phyloP scores from a whole-genome alignment of 2,888 invertebrate species.

The Diplazon laetatorius region DNA sequence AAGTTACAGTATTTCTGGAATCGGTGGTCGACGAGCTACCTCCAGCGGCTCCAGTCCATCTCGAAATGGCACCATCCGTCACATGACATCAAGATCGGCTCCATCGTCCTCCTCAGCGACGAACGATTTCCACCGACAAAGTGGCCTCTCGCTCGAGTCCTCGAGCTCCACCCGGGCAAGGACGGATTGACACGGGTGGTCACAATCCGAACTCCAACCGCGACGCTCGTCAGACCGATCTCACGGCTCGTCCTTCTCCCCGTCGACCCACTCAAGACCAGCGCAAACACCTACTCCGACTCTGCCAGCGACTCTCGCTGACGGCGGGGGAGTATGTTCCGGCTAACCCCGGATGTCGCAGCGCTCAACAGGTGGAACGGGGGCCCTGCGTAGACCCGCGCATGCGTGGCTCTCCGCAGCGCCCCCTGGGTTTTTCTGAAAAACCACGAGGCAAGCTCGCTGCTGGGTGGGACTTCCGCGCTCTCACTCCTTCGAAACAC shows the following conservation, averaged over 20 bases:
- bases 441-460: too few species aligned
- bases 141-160: not conserved
- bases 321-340: not conserved
- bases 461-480: too few species aligned
- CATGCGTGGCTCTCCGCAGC: too few species aligned
- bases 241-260: not conserved
- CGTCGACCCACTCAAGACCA: too few species aligned
- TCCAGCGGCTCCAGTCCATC: not conserved
- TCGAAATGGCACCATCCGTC: not conserved
- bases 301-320: not conserved
- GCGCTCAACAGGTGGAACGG: too few species aligned
- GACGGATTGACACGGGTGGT: not conserved
- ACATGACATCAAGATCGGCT: not conserved
- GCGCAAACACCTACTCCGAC: not conserved
- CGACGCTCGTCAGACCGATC: not conserved
- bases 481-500: too few species aligned
- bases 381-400: too few species aligned
- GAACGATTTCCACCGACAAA: not conserved
- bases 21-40: too few species aligned
- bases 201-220: not conserved
- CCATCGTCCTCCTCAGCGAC: not conserved
- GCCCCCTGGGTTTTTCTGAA: too few species aligned
- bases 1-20: too few species aligned
- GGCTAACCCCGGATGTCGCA: not conserved
- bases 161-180: not conserved